Conservation (phyloP, 2,888 invertebrate genomes). For the Trachelus tabidus region DNA sequence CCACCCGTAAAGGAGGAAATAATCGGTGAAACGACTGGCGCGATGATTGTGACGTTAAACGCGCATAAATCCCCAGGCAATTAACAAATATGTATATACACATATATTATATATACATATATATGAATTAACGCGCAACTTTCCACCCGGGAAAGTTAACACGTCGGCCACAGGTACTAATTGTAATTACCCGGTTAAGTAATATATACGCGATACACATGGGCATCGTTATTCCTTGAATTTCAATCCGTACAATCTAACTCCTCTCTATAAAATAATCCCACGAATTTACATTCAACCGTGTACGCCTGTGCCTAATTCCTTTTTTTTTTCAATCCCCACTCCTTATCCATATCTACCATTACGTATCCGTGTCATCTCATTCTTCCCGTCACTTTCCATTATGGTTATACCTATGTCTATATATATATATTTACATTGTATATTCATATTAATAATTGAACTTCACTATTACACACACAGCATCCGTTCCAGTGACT, state of each 20-base stretch:
- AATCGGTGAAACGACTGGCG: background rate
- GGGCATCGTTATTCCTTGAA: background rate
- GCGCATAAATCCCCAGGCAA: background rate
- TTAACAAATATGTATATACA: background rate
- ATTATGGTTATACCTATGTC: background rate
- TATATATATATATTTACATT: background rate
- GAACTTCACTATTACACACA: background rate
- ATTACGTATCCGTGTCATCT: background rate
- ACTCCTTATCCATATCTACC: background rate
- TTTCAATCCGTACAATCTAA: background rate
- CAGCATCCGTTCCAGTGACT: background rate
- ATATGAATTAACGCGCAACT: slow-evolving; percentile 31
- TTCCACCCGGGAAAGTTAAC: slow-evolving; percentile 64
- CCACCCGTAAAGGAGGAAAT: background rate
- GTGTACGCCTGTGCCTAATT: background rate
- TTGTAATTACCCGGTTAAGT: background rate
- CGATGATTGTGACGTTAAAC: background rate
- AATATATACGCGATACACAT: background rate
- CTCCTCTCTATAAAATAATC: background rate
- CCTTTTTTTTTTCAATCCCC: background rate
- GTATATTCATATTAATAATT: background rate
- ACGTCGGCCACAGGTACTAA: slow-evolving; percentile 31
- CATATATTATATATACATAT: background rate
- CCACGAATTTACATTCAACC: background rate
- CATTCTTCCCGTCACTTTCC: background rate